phyloP scores from a whole-genome alignment of 2,113 vertebrate genomes.

The Chlorodrepanis virens region DNA sequence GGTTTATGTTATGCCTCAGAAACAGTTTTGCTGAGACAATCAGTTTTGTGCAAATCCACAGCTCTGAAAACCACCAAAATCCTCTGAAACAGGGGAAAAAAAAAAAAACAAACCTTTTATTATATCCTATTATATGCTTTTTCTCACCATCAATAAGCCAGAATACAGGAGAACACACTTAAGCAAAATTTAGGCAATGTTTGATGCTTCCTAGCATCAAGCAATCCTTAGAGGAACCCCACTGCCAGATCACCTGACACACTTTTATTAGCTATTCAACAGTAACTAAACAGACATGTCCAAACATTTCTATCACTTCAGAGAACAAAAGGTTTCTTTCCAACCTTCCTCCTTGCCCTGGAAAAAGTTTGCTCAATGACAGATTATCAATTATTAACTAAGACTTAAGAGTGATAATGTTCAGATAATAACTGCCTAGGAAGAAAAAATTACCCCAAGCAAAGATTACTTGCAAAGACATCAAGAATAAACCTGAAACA shows the following conservation, averaged over 20 bases:
- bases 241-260: not conserved
- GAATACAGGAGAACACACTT: not conserved
- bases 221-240: not conserved
- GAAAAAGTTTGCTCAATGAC: not conserved
- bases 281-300: not conserved
- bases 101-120: not conserved
- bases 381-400: not conserved
- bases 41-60: not conserved
- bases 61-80: not conserved
- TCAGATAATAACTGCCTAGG: not conserved
- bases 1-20: not conserved
- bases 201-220: not conserved
- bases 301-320: not conserved
- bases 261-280: not conserved
- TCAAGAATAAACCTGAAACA: not conserved
- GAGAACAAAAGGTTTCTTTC: not conserved
- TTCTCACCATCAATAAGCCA: not conserved
- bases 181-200: not conserved
- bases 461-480: not conserved
- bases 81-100: not conserved
- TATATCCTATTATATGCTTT: not conserved
- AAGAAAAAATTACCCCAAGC: not conserved
- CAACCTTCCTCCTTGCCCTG: not conserved
- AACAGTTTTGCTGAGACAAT: not conserved
- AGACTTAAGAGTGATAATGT: not conserved